Percentiles rank a stretch among this genome's conserved stretches.
phyloP scores from a whole-genome alignment of 2,888 invertebrate genomes.

The Corythucha ciliata region DNA sequence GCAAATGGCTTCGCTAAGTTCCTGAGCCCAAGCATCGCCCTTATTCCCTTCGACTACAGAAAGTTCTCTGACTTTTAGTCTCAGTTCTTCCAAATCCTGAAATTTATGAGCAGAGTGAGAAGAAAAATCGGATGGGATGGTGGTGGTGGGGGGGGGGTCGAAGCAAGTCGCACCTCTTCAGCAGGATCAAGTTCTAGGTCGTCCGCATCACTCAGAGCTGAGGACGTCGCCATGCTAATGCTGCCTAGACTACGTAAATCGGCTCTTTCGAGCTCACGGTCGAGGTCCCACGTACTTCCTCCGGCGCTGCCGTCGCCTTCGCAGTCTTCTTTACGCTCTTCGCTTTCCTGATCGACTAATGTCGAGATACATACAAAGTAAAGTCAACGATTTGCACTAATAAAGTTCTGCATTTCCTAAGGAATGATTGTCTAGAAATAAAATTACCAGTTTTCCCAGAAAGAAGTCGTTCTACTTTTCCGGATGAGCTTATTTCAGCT shows the following conservation, averaged over 20 bases:
- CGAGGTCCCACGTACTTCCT: slow-evolving; percentile 39
- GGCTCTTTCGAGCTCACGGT: slow-evolving; percentile 50
- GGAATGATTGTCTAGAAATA: too few species aligned
- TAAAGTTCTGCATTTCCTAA: too few species aligned
- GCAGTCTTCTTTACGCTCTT: slow-evolving; percentile 23
- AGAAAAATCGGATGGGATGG: too few species aligned
- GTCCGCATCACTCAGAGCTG: slow-evolving; percentile 46
- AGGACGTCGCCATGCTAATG: slow-evolving; percentile 46
- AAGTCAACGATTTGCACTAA: neutral
- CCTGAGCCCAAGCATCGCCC: slow-evolving; percentile 61
- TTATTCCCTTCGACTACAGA: slow-evolving; percentile 65
- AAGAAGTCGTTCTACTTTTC: slow-evolving; percentile 30
- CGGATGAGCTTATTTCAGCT: slow-evolving; percentile 52
- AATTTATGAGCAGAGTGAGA: slow-evolving; percentile 12
- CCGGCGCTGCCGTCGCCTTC: slow-evolving; percentile 21
- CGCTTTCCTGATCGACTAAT: slow-evolving; percentile 9
- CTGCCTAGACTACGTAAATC: slow-evolving; percentile 49
- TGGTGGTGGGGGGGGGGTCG: too few species aligned
- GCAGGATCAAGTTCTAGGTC: slow-evolving; percentile 30
- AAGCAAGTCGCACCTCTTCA: too few species aligned
- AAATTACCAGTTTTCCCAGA: neutral
- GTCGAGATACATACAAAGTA: neutral
- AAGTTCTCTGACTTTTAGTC: slow-evolving; percentile 59
- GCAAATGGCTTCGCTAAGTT: slow-evolving; percentile 66
- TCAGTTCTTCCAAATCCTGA: slow-evolving; percentile 53